Evolutionary conservation across 1,140 invertebrate species (phyloP).

Genomic region (Potamilus streckersoni): DNA sequence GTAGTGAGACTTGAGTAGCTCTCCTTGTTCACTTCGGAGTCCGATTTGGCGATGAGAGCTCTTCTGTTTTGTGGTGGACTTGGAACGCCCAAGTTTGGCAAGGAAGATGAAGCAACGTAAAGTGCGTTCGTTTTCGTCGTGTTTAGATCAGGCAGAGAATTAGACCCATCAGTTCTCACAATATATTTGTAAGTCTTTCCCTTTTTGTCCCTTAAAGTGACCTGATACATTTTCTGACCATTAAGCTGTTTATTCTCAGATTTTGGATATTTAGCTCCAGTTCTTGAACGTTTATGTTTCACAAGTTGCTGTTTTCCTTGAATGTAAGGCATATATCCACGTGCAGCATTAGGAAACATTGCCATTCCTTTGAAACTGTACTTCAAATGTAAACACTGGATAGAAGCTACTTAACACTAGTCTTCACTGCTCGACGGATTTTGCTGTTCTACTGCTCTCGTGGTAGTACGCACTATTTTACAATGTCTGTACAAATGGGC

Average conservation of each 20-base stretch:
- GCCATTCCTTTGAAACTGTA: constrained; percentile 40
- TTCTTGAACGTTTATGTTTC: constrained; percentile 44
- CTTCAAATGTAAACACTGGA: neutral
- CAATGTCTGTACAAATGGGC: constrained; percentile 24
- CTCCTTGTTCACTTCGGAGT: neutral
- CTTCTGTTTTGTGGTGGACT: constrained; percentile 10
- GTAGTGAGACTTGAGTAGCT: constrained; percentile 22
- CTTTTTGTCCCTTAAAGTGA: constrained; percentile 56
- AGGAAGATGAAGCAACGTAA: constrained; percentile 37
- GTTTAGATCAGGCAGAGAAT: constrained; percentile 55
- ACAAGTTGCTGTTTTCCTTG: constrained; percentile 34
- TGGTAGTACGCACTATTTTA: constrained; percentile 19
- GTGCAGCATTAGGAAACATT: constrained; percentile 64
- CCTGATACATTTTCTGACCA: constrained; percentile 55
- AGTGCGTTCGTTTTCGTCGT: constrained; percentile 45
- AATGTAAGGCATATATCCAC: constrained; percentile 64
- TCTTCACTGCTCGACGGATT: constrained; percentile 12
- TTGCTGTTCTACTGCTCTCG: constrained; percentile 7
- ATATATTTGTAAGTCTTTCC: constrained; percentile 61
- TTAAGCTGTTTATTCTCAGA: constrained; percentile 28
- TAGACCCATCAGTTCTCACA: constrained; percentile 57
- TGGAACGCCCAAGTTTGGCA: constrained; percentile 46
- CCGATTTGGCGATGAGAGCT: too few species aligned
- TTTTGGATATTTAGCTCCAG: constrained; percentile 40
- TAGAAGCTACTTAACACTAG: neutral